Conservation (phyloP, 2,888 invertebrate genomes). For the Cyclophora punctaria region DNA sequence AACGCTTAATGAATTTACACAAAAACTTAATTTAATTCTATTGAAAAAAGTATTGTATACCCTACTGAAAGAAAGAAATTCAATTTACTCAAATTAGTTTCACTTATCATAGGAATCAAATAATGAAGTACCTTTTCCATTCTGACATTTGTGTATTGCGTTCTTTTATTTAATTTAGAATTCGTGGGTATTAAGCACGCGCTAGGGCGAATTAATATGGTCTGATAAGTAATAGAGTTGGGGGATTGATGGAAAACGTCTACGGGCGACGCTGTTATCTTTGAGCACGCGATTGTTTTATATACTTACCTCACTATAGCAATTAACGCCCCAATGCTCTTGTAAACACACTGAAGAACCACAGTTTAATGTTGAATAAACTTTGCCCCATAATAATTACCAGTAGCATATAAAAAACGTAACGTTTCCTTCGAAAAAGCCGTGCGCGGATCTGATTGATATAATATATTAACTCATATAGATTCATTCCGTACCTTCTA, state of each 20-base stretch:
- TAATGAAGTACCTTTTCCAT: background rate
- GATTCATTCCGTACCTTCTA: too few relatives aligned
- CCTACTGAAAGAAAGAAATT: too few relatives aligned
- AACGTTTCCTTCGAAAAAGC: too few relatives aligned
- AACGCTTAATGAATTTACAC: too few relatives aligned
- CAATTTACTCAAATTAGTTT: background rate
- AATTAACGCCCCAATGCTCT: constrained; percentile 6
- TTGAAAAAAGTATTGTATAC: too few relatives aligned
- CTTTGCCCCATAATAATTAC: too few relatives aligned
- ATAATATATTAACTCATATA: too few relatives aligned
- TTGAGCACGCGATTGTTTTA: constrained; percentile 19
- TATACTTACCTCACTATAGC: constrained; percentile 10
- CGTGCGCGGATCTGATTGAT: too few relatives aligned
- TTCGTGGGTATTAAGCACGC: background rate
- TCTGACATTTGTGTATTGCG: background rate
- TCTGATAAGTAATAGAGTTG: constrained; percentile 16
- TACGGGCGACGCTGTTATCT: constrained; percentile 10
- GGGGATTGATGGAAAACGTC: constrained; percentile 17
- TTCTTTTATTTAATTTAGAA: background rate
- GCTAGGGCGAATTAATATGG: constrained; percentile 10
- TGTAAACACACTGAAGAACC: too few relatives aligned
- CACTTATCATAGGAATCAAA: background rate
- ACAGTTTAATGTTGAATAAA: too few relatives aligned
- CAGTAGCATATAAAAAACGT: too few relatives aligned
- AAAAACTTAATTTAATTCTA: too few relatives aligned